Percentiles rank a stretch among this genome's conserved stretches.
Conservation (phyloP, 2,888 invertebrate genomes). For the Coelopa pilipes region DNA sequence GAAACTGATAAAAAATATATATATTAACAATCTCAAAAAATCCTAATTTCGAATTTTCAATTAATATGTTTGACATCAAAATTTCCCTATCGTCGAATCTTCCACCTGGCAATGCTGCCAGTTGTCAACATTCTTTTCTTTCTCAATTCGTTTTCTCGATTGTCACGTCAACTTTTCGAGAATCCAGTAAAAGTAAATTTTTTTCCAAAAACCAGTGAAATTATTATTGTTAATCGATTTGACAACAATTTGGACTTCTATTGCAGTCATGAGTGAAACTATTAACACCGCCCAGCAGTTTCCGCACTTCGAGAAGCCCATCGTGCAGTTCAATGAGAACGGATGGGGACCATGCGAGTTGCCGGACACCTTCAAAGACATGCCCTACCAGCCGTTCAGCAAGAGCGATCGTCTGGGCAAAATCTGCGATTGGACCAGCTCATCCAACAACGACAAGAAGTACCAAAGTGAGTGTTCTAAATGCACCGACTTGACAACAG, state of each 20-base stretch:
- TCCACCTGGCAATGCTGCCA: conserved; percentile 10
- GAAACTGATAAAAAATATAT: no score
- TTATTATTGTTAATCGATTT: not conserved
- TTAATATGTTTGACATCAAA: not conserved
- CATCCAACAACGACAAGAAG: conserved; percentile 91
- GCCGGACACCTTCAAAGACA: conserved; percentile 82
- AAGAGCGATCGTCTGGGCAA: conserved; percentile 98
- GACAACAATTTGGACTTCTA: not conserved
- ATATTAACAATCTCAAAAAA: no score
- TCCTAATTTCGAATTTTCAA: no score
- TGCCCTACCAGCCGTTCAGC: conserved; percentile 97
- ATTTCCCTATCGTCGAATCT: no score
- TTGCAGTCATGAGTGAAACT: conserved; percentile 53
- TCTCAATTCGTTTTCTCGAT: conserved; percentile 25
- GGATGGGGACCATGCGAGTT: conserved; percentile 98
- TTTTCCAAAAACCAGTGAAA: not conserved
- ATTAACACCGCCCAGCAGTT: conserved; percentile 53
- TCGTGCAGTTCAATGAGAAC: conserved; percentile 62
- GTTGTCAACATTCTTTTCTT: conserved; percentile 19
- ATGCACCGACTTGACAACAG: conserved; percentile 1
- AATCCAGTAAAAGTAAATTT: not conserved
- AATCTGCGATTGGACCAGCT: conserved; percentile 99
- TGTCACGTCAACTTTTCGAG: conserved; percentile 32
- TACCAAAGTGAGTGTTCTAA: conserved; percentile 72
- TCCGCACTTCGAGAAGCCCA: conserved; percentile 56